Conservation (phyloP, 2,888 invertebrate genomes). For the Gastrophysa polygoni region DNA sequence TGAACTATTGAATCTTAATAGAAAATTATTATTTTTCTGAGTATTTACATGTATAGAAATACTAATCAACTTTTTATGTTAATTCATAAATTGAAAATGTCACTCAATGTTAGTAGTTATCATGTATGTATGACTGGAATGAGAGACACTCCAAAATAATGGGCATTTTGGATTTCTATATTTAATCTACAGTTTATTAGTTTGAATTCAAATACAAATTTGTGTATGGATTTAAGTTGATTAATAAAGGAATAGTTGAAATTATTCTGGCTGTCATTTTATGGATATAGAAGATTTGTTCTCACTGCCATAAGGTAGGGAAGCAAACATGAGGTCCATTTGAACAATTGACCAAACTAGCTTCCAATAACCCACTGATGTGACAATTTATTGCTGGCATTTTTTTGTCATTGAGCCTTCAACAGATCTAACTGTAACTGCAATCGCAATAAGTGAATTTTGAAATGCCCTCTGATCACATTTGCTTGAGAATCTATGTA, state of each 20-base stretch:
- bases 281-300: no score
- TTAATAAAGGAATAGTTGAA: conserved; percentile 8
- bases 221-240: conserved; percentile 9
- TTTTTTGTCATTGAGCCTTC: no score
- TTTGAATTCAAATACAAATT: conserved; percentile 4
- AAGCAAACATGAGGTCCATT: no score
- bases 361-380: no score
- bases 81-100: background rate
- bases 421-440: no score
- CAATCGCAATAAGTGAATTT: no score
- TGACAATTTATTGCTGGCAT: no score
- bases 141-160: background rate
- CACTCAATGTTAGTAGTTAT: background rate
- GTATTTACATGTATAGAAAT: conserved; percentile 37
- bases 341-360: no score
- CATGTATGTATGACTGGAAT: conserved; percentile 7
- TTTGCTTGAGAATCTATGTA: no score
- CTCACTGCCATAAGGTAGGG: no score
- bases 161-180: conserved; percentile 11
- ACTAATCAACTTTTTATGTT: background rate
- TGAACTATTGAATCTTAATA: conserved; percentile 6
- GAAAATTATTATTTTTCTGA: conserved; percentile 30
- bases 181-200: background rate
- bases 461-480: no score
- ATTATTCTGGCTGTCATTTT: background rate